Percentiles rank a stretch among this genome's conserved stretches.
Evolutionary conservation across 2,113 vertebrate genomes (phyloP).

Genomic region (Calyptomena viridis): DNA sequence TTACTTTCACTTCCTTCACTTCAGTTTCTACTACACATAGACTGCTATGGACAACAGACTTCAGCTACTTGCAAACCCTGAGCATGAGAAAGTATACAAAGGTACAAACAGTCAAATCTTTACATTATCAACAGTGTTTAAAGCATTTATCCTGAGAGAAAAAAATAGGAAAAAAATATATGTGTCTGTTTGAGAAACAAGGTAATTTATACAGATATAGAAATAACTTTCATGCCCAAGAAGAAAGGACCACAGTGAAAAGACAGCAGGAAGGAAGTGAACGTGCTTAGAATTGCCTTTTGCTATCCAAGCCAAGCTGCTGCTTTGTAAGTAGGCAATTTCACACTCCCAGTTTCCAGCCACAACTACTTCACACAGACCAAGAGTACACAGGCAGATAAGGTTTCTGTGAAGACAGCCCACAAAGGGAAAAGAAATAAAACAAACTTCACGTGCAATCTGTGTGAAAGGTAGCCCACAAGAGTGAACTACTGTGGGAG

Average conservation of each 20-base stretch:
- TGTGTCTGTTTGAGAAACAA: not conserved
- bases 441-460: not conserved
- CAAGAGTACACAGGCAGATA: not conserved
- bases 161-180: not conserved
- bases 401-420: not conserved
- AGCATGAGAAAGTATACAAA: not conserved
- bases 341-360: not conserved
- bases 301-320: not conserved
- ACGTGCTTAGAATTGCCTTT: not conserved
- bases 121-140: not conserved
- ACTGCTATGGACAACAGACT: not conserved
- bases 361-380: not conserved
- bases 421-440: not conserved
- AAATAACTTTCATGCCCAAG: not conserved
- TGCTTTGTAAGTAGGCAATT: not conserved
- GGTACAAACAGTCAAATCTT: not conserved
- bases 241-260: not conserved
- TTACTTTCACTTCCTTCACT: not conserved
- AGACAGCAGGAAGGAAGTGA: not conserved
- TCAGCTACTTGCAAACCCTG: not conserved
- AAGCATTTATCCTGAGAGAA: not conserved
- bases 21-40: not conserved
- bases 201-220: not conserved
- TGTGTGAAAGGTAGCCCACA: not conserved
- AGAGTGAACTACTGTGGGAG: not conserved